Conservation (phyloP, 1,140 invertebrate genomes). For the Pseudomyrmex gracilis region DNA sequence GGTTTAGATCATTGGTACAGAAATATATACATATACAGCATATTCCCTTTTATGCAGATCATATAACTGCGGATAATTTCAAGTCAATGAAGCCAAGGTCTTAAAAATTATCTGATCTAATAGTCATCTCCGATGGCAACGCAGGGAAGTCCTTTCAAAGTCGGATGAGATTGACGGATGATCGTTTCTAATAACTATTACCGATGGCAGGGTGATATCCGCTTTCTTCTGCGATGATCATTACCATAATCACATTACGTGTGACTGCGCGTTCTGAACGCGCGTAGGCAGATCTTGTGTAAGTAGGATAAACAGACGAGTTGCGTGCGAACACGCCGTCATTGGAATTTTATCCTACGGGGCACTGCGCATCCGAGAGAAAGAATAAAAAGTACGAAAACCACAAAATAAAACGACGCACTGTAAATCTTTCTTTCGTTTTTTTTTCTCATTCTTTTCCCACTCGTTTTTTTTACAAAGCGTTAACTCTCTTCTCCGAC, state of each 20-base stretch:
- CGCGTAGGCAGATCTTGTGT: conserved; percentile 64
- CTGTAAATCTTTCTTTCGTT: conserved; percentile 19
- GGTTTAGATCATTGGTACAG: neutral
- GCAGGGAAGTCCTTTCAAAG: neutral
- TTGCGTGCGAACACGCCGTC: conserved; percentile 42
- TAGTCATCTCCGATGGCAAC: conserved; percentile 1
- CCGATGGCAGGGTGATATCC: conserved; percentile 25
- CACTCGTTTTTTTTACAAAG: neutral
- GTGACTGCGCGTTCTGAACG: conserved; percentile 59
- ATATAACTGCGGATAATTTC: neutral
- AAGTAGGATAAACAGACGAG: conserved; percentile 64
- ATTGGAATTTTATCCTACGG: conserved; percentile 26
- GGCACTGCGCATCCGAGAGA: neutral
- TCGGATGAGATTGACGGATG: conserved; percentile 41
- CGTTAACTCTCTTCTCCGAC: neutral
- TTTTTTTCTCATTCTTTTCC: neutral
- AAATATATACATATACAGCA: no score
- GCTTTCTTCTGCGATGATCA: conserved; percentile 20
- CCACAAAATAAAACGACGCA: neutral
- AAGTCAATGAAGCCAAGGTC: neutral
- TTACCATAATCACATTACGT: conserved; percentile 76
- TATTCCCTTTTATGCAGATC: no score
- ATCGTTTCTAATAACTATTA: conserved; percentile 50
- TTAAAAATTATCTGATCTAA: neutral
- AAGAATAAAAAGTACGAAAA: neutral